Evolutionary conservation across 2,888 invertebrate species (phyloP).

Genomic region (Polyommatus icarus): DNA sequence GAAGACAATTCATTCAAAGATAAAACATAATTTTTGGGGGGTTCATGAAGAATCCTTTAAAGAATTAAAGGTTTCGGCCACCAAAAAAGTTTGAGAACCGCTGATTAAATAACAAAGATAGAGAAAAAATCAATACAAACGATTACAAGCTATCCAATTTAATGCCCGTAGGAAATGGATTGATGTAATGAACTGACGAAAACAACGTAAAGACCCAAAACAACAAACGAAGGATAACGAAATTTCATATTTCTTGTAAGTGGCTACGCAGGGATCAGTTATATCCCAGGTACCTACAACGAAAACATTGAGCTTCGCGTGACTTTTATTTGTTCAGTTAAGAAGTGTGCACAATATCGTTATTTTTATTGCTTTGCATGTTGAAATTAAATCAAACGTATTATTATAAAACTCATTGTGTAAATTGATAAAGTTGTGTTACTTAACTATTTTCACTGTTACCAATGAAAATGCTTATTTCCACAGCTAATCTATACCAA

Average conservation of each 20-base stretch:
- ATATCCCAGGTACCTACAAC: conserved; percentile 10
- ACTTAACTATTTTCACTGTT: neutral
- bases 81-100: too few species aligned
- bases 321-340: conserved; percentile 1
- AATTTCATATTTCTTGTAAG: conserved; percentile 22
- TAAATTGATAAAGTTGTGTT: too few species aligned
- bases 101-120: neutral
- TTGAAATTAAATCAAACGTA: neutral
- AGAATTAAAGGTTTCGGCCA: too few species aligned
- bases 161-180: neutral
- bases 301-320: conserved; percentile 21
- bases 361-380: neutral
- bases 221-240: conserved; percentile 7
- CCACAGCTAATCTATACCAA: too few species aligned
- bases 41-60: too few species aligned
- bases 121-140: neutral
- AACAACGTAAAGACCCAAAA: neutral
- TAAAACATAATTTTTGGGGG: too few species aligned
- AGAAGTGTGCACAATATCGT: neutral
- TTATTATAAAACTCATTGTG: neutral
- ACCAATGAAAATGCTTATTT: too few species aligned
- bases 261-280: conserved; percentile 5
- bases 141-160: neutral
- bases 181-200: neutral
- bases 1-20: too few species aligned